Conservation (phyloP, 2,113 vertebrate genomes). For the Eclectus roratus region DNA sequence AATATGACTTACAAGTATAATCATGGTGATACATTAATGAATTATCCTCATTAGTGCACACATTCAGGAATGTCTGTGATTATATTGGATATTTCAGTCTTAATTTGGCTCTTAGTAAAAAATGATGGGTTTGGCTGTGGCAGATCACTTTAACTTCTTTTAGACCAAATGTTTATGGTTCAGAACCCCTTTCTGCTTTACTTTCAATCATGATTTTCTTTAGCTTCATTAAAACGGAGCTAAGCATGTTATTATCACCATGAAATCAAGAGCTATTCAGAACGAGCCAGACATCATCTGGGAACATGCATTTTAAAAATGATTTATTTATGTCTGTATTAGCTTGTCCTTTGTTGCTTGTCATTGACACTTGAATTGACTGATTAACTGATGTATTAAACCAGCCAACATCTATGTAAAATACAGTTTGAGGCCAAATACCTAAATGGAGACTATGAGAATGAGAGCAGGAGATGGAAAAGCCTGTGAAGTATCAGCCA, state of each 20-base stretch:
- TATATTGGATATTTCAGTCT: not conserved
- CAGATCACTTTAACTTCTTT: not conserved
- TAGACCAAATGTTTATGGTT: not conserved
- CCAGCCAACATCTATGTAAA: accelerated
- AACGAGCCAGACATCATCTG: not conserved
- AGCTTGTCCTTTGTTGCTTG: not conserved
- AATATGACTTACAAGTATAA: not conserved
- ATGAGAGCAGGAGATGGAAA: not conserved
- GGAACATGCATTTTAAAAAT: not conserved
- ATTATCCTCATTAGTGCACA: not conserved
- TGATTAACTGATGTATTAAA: not conserved
- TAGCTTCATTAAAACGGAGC: not conserved
- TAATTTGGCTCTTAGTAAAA: not conserved
- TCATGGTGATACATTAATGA: not conserved
- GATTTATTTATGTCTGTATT: not conserved
- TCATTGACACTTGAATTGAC: not conserved
- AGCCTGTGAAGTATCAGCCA: not conserved
- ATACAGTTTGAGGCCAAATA: not conserved
- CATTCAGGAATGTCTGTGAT: not conserved
- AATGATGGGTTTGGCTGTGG: slow-evolving; percentile 6
- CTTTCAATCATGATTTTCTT: not conserved
- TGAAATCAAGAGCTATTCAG: slow-evolving; percentile 52
- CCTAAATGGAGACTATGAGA: too few species aligned
- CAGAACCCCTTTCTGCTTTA: not conserved
- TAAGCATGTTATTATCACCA: slow-evolving; percentile 14